Base-by-base conservation (phyloP, 2,113 vertebrate species). In the Trinectes maculatus region DNA sequence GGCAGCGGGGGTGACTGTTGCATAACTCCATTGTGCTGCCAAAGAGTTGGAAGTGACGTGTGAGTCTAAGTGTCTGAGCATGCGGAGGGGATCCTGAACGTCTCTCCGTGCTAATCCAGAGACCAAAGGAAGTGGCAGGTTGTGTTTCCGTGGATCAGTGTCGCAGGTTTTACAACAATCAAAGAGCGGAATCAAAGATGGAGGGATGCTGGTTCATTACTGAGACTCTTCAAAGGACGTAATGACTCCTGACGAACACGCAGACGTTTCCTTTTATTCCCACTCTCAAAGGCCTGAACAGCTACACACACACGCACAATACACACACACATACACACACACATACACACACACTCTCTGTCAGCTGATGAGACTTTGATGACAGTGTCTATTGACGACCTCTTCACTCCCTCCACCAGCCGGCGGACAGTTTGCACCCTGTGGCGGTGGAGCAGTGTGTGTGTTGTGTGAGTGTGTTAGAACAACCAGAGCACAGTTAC, bases 351-450 rank as follows among this genome's bases (percentile, higher is more conserved):
- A 39, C 42, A 43, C 59, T 22, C 51, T 58, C 67, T 36, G 37
- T 47, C 44, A 24, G 62, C 54, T 64, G 64, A 79, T 74, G 71
- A 61, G 71, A 65, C 68, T 74, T 76, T 84, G 73, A 88, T 76
- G 81, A 63, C 39, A 1, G 47, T 26, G 48, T 80, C 64, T 82
- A 85, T 84, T 60, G 77, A 65, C 58, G 21, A 52, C 62, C 77
- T 64, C 78, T 71, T 73, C 47, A 13, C 67, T 53, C 31, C 60
- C 65, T 67, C 31, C 63, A 43, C 51, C 36, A 22, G 67, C 68
- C 13, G 0, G 66, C 9, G 34, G 44, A 69, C 61, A 61, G 75
- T 68, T 67, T 33, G 24, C 46, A 51, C 13, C 68, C 53, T n/a
- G 52, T 46, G 58, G 47, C 61, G 29, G 39, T 2, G 10, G 31